phyloP scores from a whole-genome alignment of 2,797 vertebrate genomes.

The Petrocephalus sullivani region DNA sequence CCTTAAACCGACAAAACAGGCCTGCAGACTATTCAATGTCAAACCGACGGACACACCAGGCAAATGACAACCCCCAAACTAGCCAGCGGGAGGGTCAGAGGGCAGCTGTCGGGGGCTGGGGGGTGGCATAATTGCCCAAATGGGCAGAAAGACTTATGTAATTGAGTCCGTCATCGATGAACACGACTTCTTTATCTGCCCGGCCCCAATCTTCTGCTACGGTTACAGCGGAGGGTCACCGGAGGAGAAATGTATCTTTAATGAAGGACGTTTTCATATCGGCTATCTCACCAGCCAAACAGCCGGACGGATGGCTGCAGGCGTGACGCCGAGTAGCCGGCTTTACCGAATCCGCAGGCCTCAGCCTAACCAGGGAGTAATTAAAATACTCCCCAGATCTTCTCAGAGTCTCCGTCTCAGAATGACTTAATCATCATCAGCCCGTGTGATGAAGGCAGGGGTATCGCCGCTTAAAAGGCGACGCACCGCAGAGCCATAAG shows the following conservation, averaged over 20 bases:
- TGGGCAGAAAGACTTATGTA: background rate
- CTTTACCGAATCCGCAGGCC: background rate
- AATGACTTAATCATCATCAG: background rate
- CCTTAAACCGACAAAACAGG: background rate
- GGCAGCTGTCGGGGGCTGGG: background rate
- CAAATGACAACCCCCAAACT: background rate
- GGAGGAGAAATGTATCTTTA: conserved; percentile 19
- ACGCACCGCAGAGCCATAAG: background rate
- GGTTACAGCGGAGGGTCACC: background rate
- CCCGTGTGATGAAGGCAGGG: background rate
- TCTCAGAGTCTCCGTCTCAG: background rate
- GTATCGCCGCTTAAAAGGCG: background rate
- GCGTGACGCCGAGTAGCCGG: background rate
- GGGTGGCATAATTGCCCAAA: background rate
- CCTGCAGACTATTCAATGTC: background rate
- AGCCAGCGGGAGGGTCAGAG: background rate
- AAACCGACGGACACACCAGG: background rate
- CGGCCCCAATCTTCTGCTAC: background rate
- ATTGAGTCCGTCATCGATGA: background rate
- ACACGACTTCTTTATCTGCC: background rate
- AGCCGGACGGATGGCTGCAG: background rate
- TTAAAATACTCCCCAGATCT: background rate
- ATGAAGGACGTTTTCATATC: conserved; percentile 23
- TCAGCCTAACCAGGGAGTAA: background rate
- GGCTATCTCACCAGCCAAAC: background rate